phyloP scores from a whole-genome alignment of 2,888 invertebrate genomes.

The Sturmia bella region DNA sequence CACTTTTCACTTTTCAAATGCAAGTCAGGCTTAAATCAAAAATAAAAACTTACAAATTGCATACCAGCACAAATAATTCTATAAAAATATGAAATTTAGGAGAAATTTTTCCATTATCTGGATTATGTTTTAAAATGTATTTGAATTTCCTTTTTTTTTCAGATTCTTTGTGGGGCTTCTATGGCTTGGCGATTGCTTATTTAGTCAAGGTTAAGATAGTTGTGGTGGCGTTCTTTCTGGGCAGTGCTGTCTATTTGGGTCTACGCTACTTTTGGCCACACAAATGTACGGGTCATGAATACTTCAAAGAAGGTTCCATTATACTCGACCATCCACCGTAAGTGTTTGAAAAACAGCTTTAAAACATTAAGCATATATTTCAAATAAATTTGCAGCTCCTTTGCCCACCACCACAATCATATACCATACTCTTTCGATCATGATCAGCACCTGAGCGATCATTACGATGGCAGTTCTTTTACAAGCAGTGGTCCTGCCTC shows the following conservation, averaged over 20 bases:
- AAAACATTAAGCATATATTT: neutral
- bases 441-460: constrained; percentile 73
- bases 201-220: constrained; percentile 81
- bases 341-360: constrained; percentile 58
- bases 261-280: constrained; percentile 77
- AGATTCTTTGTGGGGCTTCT: constrained; percentile 78
- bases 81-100: constrained; percentile 45
- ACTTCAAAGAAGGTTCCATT: constrained; percentile 61
- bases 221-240: constrained; percentile 80
- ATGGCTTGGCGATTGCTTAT: constrained; percentile 79
- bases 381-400: constrained; percentile 52
- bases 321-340: constrained; percentile 80
- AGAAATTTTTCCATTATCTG: constrained; percentile 6
- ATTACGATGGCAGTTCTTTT: constrained; percentile 67
- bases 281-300: constrained; percentile 72
- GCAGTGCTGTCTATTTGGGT: constrained; percentile 79
- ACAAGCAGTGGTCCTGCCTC: constrained; percentile 69
- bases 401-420: constrained; percentile 75
- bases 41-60: constrained; percentile 18
- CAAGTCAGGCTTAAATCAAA: constrained; percentile 7
- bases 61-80: constrained; percentile 30
- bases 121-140: no score
- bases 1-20: constrained; percentile 79
- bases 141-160: constrained; percentile 29
- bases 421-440: constrained; percentile 76